phyloP scores from a whole-genome alignment of 1,140 invertebrate species.

The Coenobita brevimanus region DNA sequence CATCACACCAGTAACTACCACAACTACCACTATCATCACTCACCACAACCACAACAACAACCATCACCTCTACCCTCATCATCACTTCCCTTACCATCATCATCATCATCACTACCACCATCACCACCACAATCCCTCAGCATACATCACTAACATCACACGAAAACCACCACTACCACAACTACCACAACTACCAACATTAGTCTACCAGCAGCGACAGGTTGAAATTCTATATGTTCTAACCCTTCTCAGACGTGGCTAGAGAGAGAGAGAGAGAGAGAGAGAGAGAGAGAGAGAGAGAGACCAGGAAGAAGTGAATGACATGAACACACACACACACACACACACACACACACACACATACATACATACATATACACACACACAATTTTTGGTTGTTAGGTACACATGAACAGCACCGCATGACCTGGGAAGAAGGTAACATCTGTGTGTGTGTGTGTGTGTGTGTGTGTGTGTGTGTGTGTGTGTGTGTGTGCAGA shows the following conservation, averaged over 20 bases:
- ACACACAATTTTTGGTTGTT: too few relatives aligned
- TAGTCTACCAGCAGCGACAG: neutral
- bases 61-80: neutral
- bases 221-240: neutral
- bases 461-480: conserved; percentile 24
- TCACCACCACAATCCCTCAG: too few relatives aligned
- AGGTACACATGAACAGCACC: too few relatives aligned
- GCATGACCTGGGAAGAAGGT: too few relatives aligned
- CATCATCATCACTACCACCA: neutral
- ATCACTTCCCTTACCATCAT: neutral
- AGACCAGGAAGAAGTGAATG: too few relatives aligned
- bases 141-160: too few relatives aligned
- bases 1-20: neutral
- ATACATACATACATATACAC: too few relatives aligned
- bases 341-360: too few relatives aligned
- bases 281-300: too few relatives aligned
- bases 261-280: too few relatives aligned
- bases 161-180: neutral
- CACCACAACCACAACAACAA: neutral
- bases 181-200: neutral
- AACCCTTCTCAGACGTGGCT: neutral
- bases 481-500: conserved; percentile 12
- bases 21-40: neutral
- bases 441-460: neutral
- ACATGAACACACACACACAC: too few relatives aligned